phyloP scores from a whole-genome alignment of 2,797 vertebrate genomes.

The Psittacula derbiana region DNA sequence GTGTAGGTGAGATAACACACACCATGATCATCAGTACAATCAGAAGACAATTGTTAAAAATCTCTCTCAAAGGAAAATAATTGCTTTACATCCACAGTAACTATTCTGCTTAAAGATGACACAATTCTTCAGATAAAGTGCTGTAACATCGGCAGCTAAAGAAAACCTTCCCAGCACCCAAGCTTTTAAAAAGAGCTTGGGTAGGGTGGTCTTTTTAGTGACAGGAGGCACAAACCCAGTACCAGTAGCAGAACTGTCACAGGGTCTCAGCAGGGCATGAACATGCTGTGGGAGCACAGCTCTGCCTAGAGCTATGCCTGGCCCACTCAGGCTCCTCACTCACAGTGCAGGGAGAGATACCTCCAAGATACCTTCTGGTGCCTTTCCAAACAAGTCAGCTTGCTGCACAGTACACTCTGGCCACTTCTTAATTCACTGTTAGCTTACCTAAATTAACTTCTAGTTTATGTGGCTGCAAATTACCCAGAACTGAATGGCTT shows the following conservation, averaged over 20 bases:
- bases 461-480: not conserved
- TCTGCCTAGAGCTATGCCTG: not conserved
- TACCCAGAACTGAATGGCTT: not conserved
- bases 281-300: not conserved
- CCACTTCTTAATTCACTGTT: not conserved
- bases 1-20: not conserved
- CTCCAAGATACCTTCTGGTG: not conserved
- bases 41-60: not conserved
- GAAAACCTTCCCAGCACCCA: not conserved
- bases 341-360: not conserved
- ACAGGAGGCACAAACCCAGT: not conserved
- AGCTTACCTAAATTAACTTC: not conserved
- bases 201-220: rapidly evolving
- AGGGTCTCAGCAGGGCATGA: not conserved
- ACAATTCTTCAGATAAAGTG: not conserved
- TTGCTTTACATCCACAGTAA: not conserved
- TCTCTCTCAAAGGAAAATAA: not conserved
- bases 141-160: not conserved
- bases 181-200: not conserved
- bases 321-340: not conserved
- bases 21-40: not conserved
- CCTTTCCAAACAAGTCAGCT: not conserved
- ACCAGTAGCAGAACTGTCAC: not conserved
- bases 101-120: not conserved
- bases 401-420: not conserved